phyloP scores from a whole-genome alignment of 2,888 invertebrate species.

The Pterostichus madidus region DNA sequence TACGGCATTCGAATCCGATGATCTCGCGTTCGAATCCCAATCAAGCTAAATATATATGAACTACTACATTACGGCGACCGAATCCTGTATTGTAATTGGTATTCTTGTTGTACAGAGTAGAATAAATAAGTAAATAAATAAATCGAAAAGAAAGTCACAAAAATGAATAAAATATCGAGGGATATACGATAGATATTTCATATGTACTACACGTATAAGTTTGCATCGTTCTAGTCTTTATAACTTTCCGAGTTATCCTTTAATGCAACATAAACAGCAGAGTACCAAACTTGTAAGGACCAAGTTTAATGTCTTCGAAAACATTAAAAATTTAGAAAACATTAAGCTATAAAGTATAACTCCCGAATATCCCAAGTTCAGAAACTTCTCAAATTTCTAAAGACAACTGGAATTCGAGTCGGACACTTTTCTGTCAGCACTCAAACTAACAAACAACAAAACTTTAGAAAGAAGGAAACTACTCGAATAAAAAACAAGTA shows the following conservation, averaged over 20 bases:
- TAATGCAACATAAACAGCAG: conserved; percentile 24
- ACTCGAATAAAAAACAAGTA: conserved; percentile 53
- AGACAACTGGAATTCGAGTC: conserved; percentile 21
- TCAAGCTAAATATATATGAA: too few species aligned
- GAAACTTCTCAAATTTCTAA: conserved; percentile 51
- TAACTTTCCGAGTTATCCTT: background rate
- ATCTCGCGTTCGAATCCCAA: too few species aligned
- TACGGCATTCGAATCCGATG: too few species aligned
- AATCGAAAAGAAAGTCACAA: too few species aligned
- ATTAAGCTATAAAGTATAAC: conserved; percentile 44
- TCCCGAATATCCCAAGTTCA: conserved; percentile 38
- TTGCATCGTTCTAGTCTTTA: too few species aligned
- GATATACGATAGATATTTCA: too few species aligned
- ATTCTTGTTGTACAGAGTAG: too few species aligned
- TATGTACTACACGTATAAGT: too few species aligned
- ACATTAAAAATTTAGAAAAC: conserved; percentile 46
- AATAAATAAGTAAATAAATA: too few species aligned
- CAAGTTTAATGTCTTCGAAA: conserved; percentile 40
- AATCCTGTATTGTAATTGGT: too few species aligned
- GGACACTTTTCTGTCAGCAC: conserved; percentile 47
- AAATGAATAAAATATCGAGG: too few species aligned
- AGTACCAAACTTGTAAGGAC: background rate
- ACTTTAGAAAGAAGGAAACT: conserved; percentile 44
- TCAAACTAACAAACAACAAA: conserved; percentile 51
- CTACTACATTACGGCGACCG: too few species aligned